Conservation (phyloP, 2,797 vertebrate genomes). For the Brachyrhaphis roseni region DNA sequence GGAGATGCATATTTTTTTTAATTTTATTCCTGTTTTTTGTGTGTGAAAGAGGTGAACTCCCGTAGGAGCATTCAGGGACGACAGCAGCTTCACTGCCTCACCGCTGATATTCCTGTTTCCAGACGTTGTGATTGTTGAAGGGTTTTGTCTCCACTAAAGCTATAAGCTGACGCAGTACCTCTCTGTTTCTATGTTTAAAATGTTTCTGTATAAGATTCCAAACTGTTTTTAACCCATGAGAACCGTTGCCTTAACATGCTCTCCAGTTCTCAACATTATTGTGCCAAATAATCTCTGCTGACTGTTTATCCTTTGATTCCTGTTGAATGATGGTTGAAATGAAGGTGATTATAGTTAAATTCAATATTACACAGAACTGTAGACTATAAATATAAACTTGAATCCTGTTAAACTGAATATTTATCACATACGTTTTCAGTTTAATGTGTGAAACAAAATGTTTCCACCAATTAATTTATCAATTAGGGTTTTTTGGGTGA, state of each 20-base stretch:
- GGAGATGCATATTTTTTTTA: slow-evolving; percentile 8
- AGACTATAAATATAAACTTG: not conserved
- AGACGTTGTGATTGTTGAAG: not conserved
- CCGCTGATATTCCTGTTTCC: not conserved
- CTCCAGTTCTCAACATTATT: not conserved
- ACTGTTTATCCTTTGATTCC: not conserved
- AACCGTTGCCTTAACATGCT: slow-evolving; percentile 41
- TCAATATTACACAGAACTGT: slow-evolving; percentile 5
- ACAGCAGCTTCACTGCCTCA: slow-evolving; percentile 49
- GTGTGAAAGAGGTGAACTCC: slow-evolving; percentile 15
- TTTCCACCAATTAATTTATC: not conserved
- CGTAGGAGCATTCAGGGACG: slow-evolving; percentile 31
- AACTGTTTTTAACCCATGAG: not conserved
- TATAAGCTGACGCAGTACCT: not conserved
- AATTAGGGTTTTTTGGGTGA: not conserved
- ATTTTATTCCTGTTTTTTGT: slow-evolving; percentile 4
- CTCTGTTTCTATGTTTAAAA: not conserved
- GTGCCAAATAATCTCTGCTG: slow-evolving; percentile 18
- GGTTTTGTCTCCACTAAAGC: not conserved
- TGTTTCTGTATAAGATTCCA: not conserved
- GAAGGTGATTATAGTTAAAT: slow-evolving; percentile 1
- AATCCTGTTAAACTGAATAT: not conserved
- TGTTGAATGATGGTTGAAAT: slow-evolving; percentile 2
- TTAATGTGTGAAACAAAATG: not conserved
- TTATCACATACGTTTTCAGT: not conserved